A percentile compares a stretch with the other conserved stretches of the same genome.
phyloP scores from a whole-genome alignment of 2,113 vertebrate genomes.

The Lontra canadensis region DNA sequence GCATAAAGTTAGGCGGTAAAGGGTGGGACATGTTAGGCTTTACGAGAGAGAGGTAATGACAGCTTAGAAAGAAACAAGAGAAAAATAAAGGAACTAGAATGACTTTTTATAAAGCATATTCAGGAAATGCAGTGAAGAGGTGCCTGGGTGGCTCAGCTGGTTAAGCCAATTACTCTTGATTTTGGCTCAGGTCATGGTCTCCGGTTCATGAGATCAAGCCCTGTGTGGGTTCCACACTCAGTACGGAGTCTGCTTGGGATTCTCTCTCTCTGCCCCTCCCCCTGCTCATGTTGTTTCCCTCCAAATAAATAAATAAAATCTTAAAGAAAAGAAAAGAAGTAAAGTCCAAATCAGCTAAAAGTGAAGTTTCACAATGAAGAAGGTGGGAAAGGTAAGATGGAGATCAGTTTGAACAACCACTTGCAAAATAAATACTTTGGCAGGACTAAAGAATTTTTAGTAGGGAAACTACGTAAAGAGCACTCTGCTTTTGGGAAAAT shows the following conservation, averaged over 20 bases:
- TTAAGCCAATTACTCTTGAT: too few relatives aligned
- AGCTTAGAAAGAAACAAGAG: background rate
- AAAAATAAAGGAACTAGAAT: background rate
- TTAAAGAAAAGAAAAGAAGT: background rate
- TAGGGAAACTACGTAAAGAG: background rate
- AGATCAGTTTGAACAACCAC: background rate
- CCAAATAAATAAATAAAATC: too few relatives aligned
- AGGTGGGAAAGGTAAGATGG: background rate
- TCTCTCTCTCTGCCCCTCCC: too few relatives aligned
- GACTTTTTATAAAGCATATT: background rate
- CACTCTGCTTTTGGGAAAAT: background rate
- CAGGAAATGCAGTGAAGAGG: background rate
- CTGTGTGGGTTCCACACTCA: too few relatives aligned
- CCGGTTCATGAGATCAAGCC: too few relatives aligned
- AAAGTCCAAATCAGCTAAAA: background rate
- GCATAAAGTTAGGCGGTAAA: background rate
- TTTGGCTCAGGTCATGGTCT: too few relatives aligned
- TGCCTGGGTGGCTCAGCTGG: too few relatives aligned
- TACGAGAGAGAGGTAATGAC: background rate
- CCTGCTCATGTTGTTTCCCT: too few relatives aligned
- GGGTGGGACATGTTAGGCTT: background rate
- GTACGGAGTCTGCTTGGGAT: too few relatives aligned
- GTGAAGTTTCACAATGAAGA: background rate
- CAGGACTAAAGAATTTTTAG: background rate
- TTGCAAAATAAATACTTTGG: background rate